These are phyloP conservation scores for Stratiomys singularior DNA, from an alignment of 2,888 invertebrate species.

Conservation along the genomic window DNA sequence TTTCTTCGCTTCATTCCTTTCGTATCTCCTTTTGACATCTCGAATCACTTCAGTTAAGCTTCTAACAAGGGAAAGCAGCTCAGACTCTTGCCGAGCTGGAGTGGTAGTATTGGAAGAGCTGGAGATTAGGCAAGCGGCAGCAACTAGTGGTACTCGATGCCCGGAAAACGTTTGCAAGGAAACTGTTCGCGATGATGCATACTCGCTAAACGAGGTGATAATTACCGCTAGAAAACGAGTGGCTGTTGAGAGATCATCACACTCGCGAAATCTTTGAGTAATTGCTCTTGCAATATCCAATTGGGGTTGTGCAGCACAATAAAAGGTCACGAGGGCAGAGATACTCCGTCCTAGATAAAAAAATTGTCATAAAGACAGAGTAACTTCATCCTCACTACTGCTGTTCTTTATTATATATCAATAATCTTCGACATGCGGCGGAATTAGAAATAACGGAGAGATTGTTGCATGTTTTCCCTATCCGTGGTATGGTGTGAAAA, in stretches of 20 bases:
- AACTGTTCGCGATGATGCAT: not conserved
- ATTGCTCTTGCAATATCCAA: too few species aligned
- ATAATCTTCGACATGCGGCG: not conserved
- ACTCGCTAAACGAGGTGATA: not conserved
- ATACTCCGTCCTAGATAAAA: too few species aligned
- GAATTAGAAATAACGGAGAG: not conserved
- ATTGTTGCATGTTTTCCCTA: not conserved
- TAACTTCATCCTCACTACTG: too few species aligned
- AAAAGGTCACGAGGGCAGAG: too few species aligned
- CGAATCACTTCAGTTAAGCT: constrained; percentile 32
- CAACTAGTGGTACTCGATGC: constrained; percentile 24
- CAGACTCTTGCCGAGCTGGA: not conserved
- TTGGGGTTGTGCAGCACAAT: too few species aligned
- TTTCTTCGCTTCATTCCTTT: constrained; percentile 10
- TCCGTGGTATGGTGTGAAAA: not conserved
- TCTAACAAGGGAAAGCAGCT: constrained; percentile 27
- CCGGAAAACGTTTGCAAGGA: not conserved
- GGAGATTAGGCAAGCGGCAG: not conserved
- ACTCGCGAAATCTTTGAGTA: too few species aligned
- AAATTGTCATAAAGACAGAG: too few species aligned
- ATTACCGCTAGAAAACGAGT: not conserved
- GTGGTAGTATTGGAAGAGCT: not conserved
- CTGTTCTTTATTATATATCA: too few species aligned
- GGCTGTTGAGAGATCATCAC: not conserved
- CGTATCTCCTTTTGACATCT: not conserved